A percentile compares a stretch with the other conserved stretches of the same genome.
These are phyloP conservation scores for Strongylocentrotus purpuratus DNA, from an alignment of 35 echinoderm and acorn worm species.

Conservation along the genomic window DNA sequence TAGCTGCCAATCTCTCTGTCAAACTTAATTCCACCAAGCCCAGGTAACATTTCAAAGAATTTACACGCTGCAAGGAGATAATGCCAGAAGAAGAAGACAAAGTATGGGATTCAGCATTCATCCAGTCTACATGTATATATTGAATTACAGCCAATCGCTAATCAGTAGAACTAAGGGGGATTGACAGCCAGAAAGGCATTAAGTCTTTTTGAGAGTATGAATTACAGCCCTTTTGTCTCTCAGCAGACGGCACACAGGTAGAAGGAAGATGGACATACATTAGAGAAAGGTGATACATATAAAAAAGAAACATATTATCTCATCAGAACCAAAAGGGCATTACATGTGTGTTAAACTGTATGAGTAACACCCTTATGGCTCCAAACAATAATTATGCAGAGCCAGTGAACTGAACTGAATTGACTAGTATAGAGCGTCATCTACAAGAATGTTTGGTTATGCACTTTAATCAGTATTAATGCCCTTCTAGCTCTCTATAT, in stretches of 20 bases:
- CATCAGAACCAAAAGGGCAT: neutral
- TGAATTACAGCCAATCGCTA: neutral
- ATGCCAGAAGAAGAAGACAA: neutral
- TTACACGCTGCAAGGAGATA: neutral
- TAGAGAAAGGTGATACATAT: neutral
- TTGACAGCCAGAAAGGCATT: neutral
- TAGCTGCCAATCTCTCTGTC: conserved; percentile 30
- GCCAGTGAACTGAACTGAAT: no score
- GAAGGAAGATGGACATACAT: neutral
- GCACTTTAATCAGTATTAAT: no score
- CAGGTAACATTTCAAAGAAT: conserved; percentile 33
- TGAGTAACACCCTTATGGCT: no score
- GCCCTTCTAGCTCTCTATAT: no score
- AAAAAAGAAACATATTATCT: neutral
- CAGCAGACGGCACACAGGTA: neutral
- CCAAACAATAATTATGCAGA: no score
- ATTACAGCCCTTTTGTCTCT: neutral
- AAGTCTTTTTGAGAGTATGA: neutral
- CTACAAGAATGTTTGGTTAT: no score
- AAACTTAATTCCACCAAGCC: conserved; percentile 33
- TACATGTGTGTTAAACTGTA: no score
- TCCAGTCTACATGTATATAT: neutral
- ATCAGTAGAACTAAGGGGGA: neutral
- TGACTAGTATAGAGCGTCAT: no score
- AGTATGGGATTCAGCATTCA: neutral